Conservation (phyloP, 2,888 invertebrate species). For the Nycteola revayana region DNA sequence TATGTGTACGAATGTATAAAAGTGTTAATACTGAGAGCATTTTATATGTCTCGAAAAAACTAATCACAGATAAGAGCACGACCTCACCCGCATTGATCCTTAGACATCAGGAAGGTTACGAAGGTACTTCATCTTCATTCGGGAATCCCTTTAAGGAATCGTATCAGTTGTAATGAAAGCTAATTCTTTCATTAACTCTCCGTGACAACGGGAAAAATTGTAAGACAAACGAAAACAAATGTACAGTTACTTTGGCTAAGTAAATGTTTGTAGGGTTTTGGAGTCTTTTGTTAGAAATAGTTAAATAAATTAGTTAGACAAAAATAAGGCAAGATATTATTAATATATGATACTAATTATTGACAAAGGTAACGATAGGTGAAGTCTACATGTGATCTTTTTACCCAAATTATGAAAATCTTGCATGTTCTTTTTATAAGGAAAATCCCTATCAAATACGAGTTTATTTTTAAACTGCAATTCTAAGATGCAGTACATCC, state of each 20-base stretch:
- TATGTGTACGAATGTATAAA: conserved; percentile 3
- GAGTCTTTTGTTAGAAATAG: too few species aligned
- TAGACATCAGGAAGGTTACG: conserved; percentile 67
- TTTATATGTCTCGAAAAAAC: conserved; percentile 61
- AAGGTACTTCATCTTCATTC: conserved; percentile 76
- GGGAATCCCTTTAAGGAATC: conserved; percentile 79
- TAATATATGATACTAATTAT: too few species aligned
- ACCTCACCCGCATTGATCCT: conserved; percentile 61
- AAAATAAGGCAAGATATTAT: too few species aligned
- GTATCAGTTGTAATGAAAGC: conserved; percentile 80
- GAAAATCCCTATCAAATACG: too few species aligned
- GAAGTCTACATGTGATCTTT: too few species aligned
- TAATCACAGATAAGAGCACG: conserved; percentile 67
- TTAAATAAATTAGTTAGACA: too few species aligned
- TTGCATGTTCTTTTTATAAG: too few species aligned
- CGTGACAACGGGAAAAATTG: conserved; percentile 77
- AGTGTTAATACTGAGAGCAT: conserved; percentile 41
- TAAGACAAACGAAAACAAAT: conserved; percentile 68
- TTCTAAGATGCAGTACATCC: conserved; percentile 49
- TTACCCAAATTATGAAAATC: too few species aligned
- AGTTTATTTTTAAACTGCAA: conserved; percentile 5
- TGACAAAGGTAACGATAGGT: too few species aligned
- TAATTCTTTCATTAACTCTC: conserved; percentile 81
- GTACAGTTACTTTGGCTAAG: conserved; percentile 29
- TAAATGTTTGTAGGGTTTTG: conserved; percentile 17